These are phyloP conservation scores for Eupithecia exiguata DNA, from an alignment of 2,888 invertebrate species.

Conservation along the genomic window DNA sequence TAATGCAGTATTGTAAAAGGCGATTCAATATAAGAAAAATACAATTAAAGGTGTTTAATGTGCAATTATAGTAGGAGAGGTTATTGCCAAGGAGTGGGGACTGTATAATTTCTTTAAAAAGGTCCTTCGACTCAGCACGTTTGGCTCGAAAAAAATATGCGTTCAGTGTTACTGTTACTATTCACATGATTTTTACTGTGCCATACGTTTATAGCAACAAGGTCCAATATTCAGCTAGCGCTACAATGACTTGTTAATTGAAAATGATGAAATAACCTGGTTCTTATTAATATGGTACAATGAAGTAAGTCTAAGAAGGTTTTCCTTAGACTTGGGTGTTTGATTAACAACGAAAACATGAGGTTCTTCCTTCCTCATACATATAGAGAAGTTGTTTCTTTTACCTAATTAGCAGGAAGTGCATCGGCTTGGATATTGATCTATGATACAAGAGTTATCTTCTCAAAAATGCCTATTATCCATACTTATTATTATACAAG, in stretches of 20 bases:
- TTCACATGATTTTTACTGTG: constrained; percentile 15
- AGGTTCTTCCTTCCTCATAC: constrained; percentile 51
- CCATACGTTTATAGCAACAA: constrained; percentile 47
- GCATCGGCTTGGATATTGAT: background rate
- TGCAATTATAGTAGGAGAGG: background rate
- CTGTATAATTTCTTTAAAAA: background rate
- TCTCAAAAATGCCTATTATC: no score
- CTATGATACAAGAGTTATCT: no score
- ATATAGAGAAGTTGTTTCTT: constrained; percentile 14
- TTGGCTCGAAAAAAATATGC: background rate
- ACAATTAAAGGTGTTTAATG: no score
- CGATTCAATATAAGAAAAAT: no score
- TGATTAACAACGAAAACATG: constrained; percentile 62
- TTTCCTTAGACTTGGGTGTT: constrained; percentile 48
- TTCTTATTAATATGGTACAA: constrained; percentile 57
- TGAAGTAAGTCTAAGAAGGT: constrained; percentile 43
- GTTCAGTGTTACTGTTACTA: background rate
- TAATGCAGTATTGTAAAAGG: no score
- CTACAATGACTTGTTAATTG: constrained; percentile 16
- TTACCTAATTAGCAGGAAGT: background rate
- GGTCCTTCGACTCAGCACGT: background rate
- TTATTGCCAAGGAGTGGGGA: no score
- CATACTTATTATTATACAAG: no score
- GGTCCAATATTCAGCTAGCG: constrained; percentile 52
- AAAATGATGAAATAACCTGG: constrained; percentile 34